Evolutionary conservation across 2,113 vertebrate genomes (phyloP), one percentile per base, ranked within the genome.

Genomic region (Australoheros scitulus): DNA sequence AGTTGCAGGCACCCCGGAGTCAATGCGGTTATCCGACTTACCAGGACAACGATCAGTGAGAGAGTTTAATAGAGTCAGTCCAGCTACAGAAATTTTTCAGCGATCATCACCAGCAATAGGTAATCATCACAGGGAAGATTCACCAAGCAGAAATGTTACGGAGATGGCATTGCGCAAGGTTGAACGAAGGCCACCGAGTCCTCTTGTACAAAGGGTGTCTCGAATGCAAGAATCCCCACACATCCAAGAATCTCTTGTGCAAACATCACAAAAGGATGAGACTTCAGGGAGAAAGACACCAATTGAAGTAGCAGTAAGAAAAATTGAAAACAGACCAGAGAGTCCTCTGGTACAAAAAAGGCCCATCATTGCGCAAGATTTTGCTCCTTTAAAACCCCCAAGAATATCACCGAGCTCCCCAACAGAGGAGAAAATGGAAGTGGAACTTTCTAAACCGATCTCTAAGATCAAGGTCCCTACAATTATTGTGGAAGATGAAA

Each of bases 401-500:
- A 93, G 89, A 17, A 55, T 88, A 77, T 80, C 85, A 11, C 77
- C 82, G 2, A 74, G 86, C 7, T 83, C 82, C 17, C 87, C 87
- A 74, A 61, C 90, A 61, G 95, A 96, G 59, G 96, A 92, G 91
- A 96, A 87, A 91, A 96, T 56, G 75, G 85, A 95, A 55, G 68
- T 92, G 38, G 89, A 94, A 77, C 52, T 55, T 22, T 38, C 88
- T 4, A 92, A 76, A 82, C 79, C 84, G 18, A 61, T 83, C 8
- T 43, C 74, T 5, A 95, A 86, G 24, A 77, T 94, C 34, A 90
- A 61, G 41, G 94, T 96, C 43, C 96, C 96, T 6, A 89, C 89
- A 29, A 96, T 96, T 64, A 68, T 96, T 76, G 91, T 96, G 20
- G 95, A 95, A 86, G 94, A 95, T 41, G 95, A 96, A 85, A 92